Conservation (phyloP, 2,113 vertebrate species). For the Stomatorhinus ivindoensis region DNA sequence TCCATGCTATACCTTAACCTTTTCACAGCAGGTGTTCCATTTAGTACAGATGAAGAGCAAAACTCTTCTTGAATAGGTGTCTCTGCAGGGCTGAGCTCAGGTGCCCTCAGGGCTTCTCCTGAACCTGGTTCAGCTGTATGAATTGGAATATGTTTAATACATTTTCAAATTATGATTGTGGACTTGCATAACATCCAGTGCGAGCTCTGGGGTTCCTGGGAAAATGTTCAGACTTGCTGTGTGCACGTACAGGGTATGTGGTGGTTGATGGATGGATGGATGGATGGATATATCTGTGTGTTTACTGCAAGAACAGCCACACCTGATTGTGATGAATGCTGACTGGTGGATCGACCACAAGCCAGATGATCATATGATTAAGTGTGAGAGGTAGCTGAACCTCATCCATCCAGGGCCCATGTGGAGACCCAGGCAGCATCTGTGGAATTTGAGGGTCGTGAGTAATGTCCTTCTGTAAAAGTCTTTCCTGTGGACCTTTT, state of each 20-base stretch:
- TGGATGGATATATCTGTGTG: not conserved
- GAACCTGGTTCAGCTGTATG: not conserved
- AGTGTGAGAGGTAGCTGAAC: constrained; percentile 14
- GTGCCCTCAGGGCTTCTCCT: not conserved
- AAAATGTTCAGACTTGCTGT: not conserved
- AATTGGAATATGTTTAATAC: not conserved
- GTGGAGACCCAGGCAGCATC: constrained; percentile 23
- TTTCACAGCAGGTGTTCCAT: not conserved
- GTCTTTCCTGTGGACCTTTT: not conserved
- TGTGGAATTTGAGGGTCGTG: not conserved
- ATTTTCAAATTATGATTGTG: not conserved
- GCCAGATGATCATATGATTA: not conserved
- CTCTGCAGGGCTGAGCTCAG: not conserved
- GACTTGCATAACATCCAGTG: not conserved
- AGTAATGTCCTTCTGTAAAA: constrained; percentile 20
- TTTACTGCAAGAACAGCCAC: not conserved
- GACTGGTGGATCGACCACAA: not conserved
- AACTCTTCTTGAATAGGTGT: not conserved
- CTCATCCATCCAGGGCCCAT: not conserved
- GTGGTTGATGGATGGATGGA: not conserved
- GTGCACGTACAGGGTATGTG: not conserved
- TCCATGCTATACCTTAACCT: not conserved
- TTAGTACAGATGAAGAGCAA: not conserved
- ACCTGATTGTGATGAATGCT: not conserved
- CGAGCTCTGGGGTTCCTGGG: not conserved